Evolutionary conservation across 2,113 vertebrate species (phyloP), one percentile per base, ranked within the genome.

Genomic region (Rhodinocichla rosea): DNA sequence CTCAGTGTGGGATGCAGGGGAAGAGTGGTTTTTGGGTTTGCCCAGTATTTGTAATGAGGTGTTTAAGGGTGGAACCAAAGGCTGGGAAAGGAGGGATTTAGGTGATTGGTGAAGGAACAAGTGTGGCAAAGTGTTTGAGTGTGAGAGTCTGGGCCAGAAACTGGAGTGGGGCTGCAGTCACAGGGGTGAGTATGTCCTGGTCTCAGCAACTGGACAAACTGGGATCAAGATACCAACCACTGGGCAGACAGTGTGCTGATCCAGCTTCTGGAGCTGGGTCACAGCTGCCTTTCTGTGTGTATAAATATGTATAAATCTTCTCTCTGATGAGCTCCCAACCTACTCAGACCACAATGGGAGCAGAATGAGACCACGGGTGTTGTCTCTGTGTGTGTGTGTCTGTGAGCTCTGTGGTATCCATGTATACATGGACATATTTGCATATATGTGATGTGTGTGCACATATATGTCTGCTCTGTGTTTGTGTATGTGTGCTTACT

Each of bases 381-480:
- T 76, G 52, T 28, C 37, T 28, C 37, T 78, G 59, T 24, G 57
- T 30, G 1, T 5, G 6, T 5, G 5, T 13, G 6, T 4, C 35
- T 56, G 86, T 37, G 35, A 59, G 32, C 44, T 15, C 4, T 24
- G 52, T 57, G 71, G 10, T 12, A 7, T 9, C 42, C 16, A 6
- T 5, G 5, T 30, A 3, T 3, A 2, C 30, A 1, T 14, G 35
- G 4, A 6, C 15, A 15, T 16, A 5, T 3, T 5, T 19, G 15
- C 12, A 12, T 11, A 3, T 3, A 16, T 17, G 19, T n/a, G 42
- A 57, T 13, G 26, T 30, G 16, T 9, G 4, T 20, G 15, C 26
- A 6, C 13, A 6, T 2, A 5, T 32, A 3, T 24, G 9, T 59
- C 2, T 50, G 64, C 45, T 45, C 0, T 33, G 21, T 57, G 0